phyloP scores from a whole-genome alignment of 2,113 vertebrate species.

The Macrotus californicus region DNA sequence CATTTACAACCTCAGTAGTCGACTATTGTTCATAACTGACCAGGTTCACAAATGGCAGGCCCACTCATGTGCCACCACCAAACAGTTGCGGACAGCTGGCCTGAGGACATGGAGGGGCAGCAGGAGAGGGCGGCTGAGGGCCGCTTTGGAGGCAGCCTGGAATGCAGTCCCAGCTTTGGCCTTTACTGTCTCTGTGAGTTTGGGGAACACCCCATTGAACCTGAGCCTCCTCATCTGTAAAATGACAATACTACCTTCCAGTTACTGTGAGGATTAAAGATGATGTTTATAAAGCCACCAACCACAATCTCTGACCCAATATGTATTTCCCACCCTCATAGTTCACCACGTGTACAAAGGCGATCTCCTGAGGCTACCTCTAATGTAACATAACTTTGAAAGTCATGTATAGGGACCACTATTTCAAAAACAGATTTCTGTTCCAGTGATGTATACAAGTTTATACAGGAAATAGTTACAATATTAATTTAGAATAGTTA shows the following conservation, averaged over 20 bases:
- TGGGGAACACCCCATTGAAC: background rate
- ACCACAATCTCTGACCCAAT: background rate
- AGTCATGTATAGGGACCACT: background rate
- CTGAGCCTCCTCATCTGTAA: background rate
- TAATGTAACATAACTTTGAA: background rate
- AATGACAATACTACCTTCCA: background rate
- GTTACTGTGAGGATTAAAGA: background rate
- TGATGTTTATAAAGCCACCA: slow-evolving; percentile 2
- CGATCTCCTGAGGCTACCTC: background rate
- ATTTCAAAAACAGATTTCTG: slow-evolving; percentile 16
- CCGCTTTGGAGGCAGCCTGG: background rate
- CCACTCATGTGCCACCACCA: background rate
- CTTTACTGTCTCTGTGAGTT: background rate
- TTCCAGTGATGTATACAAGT: background rate
- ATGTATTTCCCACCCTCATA: background rate
- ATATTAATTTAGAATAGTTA: background rate
- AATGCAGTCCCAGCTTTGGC: background rate
- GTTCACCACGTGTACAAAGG: background rate
- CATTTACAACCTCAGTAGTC: background rate
- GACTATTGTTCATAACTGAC: background rate
- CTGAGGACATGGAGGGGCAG: background rate
- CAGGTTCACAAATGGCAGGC: background rate
- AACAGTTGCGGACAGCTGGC: background rate
- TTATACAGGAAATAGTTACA: background rate
- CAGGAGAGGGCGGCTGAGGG: background rate